Evolutionary conservation across 2,888 invertebrate species (phyloP), one percentile per base, ranked within the genome.

Genomic region (Dolomedes plantarius): DNA sequence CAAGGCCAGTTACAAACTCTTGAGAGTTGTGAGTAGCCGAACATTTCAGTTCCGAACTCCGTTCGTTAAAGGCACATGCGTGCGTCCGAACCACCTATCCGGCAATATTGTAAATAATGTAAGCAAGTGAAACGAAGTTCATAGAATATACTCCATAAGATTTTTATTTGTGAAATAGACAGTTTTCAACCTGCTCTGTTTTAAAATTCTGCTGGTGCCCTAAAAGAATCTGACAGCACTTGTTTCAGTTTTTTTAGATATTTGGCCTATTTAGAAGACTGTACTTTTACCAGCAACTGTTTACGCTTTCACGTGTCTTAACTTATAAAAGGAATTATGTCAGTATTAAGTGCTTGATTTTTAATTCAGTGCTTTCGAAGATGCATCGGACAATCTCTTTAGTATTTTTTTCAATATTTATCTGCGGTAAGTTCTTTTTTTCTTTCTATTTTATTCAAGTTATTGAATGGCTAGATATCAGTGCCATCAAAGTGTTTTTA

Each of bases 1-100:
- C 83, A 85, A 85, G 83, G 83, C 77, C 71, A 75, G 75, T 50
- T 39, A 46, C 71, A 64, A 75, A 71, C 62, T 19, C 65, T 46
- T 72, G 28, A 71, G 32, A 71, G 32, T 73, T 13, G 28, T 23
- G 71, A 23, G 3, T 56, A 23, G 56, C 71, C 69, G 68, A 39
- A 41, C 65, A 73, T 41, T 73, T 80, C 32, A 64, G 23, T 6
- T 41, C 64, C 13, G 36, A 28, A 62, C 39, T 56, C 19, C 27
- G 36, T 29, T 1, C 32, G 29, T 29, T 28, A n/a, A n/a, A n/a
- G n/a, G n/a, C n/a, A n/a, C n/a, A n/a, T n/a, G n/a, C n/a, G n/a
- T n/a, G n/a, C n/a, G n/a, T n/a, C n/a, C n/a, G n/a, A n/a, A n/a
- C n/a, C n/a, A n/a, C n/a, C n/a, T n/a, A n/a, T n/a, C n/a, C n/a